A percentile compares a stretch with the other conserved stretches of the same genome.
phyloP scores from a whole-genome alignment of 2,888 invertebrate genomes.

The Melanotus villosus region DNA sequence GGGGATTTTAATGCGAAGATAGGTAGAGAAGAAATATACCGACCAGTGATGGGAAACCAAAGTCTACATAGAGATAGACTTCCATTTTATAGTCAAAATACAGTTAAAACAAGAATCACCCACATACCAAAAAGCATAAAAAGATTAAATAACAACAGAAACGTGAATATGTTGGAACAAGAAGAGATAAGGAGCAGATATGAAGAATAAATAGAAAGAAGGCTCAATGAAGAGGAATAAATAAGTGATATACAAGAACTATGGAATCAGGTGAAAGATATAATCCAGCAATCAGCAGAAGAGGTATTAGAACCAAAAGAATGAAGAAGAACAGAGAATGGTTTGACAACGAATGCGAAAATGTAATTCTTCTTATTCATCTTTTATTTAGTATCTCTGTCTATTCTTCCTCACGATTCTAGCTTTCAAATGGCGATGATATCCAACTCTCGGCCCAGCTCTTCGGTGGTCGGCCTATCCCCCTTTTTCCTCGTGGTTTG shows the following conservation, averaged over 20 bases:
- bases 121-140: not conserved
- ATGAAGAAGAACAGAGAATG: not conserved
- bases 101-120: not conserved
- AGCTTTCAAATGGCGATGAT: no score
- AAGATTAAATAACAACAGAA: not conserved
- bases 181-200: not conserved
- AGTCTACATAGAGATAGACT: not conserved
- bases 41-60: not conserved
- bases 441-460: no score
- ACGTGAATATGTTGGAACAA: not conserved
- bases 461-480: no score
- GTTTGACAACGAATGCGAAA: not conserved
- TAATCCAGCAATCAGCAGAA: no score
- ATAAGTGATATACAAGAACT: no score
- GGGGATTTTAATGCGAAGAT: not conserved
- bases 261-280: no score
- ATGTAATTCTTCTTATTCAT: no score
- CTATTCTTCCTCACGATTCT: no score
- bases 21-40: not conserved
- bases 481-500: no score
- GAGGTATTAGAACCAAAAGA: no score
- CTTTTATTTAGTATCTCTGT: no score
- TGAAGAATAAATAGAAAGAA: slow-evolving; percentile 25
- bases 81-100: not conserved
- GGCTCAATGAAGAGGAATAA: not conserved